Evolutionary conservation across 1,140 invertebrate species (phyloP).

Genomic region (Aradophagus sp.): DNA sequence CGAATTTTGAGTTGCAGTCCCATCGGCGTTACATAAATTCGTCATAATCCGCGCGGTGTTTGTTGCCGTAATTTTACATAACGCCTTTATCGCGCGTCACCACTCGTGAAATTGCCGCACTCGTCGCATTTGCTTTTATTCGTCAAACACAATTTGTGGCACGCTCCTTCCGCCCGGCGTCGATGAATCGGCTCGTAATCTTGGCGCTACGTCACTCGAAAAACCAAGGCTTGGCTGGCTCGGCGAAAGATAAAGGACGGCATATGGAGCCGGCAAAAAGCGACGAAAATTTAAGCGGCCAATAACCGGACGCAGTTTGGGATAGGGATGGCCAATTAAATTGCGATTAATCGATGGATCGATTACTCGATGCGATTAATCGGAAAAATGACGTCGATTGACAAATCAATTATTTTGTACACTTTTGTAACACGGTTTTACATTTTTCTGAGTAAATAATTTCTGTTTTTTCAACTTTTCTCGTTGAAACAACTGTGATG

Average conservation of each 20-base stretch:
- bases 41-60: slow-evolving; percentile 45
- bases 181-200: slow-evolving; percentile 60
- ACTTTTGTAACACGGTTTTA: no score
- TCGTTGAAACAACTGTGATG: no score
- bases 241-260: slow-evolving; percentile 63
- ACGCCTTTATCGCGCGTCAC: slow-evolving; percentile 51
- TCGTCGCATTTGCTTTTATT: slow-evolving; percentile 49
- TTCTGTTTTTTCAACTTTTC: no score
- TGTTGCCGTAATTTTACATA: slow-evolving; percentile 55
- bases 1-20: no score
- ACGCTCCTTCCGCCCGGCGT: slow-evolving; percentile 54
- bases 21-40: slow-evolving; percentile 46
- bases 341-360: no score
- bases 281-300: slow-evolving; percentile 53
- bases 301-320: slow-evolving; percentile 30
- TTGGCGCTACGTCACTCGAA: slow-evolving; percentile 68
- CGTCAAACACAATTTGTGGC: slow-evolving; percentile 58
- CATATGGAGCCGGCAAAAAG: slow-evolving; percentile 51
- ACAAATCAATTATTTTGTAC: no score
- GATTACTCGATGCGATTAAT: no score
- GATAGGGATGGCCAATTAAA: no score
- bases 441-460: no score
- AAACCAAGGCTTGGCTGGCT: slow-evolving; percentile 73
- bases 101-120: slow-evolving; percentile 39
- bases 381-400: no score